Evolutionary conservation across 2,113 vertebrate genomes (phyloP).

Genomic region (Pelecanus crispus): DNA sequence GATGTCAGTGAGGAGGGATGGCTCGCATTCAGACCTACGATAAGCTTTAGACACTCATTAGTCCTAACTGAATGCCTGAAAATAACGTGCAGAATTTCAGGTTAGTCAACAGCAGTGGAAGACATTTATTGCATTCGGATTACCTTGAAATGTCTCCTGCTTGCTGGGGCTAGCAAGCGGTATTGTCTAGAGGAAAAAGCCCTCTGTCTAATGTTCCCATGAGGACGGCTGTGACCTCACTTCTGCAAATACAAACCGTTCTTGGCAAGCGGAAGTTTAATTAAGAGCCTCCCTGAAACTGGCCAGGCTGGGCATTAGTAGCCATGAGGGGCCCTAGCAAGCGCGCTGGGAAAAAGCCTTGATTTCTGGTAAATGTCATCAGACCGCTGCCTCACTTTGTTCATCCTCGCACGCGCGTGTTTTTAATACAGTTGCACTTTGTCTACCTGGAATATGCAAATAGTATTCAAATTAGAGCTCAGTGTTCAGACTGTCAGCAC

Average conservation of each 20-base stretch:
- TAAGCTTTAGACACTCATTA: constrained; percentile 39
- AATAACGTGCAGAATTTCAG: not conserved
- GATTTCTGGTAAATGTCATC: constrained; percentile 25
- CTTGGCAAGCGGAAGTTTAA: constrained; percentile 66
- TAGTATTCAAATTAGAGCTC: constrained; percentile 70
- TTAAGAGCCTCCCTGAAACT: constrained; percentile 62
- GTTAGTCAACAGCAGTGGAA: not conserved
- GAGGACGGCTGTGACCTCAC: not conserved
- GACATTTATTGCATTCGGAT: not conserved
- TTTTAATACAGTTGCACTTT: not conserved
- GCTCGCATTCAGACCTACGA: not conserved
- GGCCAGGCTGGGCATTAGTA: not conserved
- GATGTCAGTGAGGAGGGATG: not conserved
- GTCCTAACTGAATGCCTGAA: not conserved
- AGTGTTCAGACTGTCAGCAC: constrained; percentile 53
- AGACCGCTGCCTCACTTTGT: not conserved
- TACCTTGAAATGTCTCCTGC: not conserved
- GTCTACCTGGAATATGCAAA: constrained; percentile 78
- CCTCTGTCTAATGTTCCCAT: not conserved
- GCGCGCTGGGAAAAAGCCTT: not conserved
- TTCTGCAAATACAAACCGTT: constrained; percentile 23
- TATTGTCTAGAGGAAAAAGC: not conserved
- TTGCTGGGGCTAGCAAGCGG: not conserved
- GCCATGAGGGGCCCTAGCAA: constrained; percentile 37
- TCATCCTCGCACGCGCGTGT: not conserved